phyloP scores from a whole-genome alignment of 2,888 invertebrate species.

The Iphiclides podalirius region DNA sequence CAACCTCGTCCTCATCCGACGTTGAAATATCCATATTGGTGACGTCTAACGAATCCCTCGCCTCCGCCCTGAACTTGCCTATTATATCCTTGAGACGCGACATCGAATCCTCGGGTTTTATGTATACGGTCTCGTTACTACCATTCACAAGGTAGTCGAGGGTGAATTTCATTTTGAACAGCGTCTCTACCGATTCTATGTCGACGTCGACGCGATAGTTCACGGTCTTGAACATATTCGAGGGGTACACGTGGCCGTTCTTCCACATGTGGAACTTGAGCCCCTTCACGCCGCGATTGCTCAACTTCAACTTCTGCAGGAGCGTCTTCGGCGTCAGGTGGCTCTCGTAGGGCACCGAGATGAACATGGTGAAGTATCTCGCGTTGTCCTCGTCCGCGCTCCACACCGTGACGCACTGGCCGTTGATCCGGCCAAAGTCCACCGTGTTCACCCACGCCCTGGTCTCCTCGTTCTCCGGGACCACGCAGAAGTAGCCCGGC shows the following conservation, averaged over 20 bases:
- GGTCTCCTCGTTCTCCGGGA: constrained; percentile 58
- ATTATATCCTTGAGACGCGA: constrained; percentile 42
- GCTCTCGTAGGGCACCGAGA: constrained; percentile 34
- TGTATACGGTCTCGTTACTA: constrained; percentile 29
- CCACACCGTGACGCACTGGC: constrained; percentile 41
- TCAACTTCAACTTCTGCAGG: constrained; percentile 46
- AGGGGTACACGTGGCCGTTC: constrained; percentile 25
- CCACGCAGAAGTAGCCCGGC: constrained; percentile 54
- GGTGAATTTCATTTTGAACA: constrained; percentile 43
- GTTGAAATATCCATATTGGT: constrained; percentile 66
- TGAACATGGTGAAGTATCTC: constrained; percentile 47
- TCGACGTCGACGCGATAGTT: constrained; percentile 50
- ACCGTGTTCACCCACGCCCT: constrained; percentile 51
- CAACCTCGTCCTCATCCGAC: constrained; percentile 43
- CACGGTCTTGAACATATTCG: constrained; percentile 1
- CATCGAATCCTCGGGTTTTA: constrained; percentile 41
- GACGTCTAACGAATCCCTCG: constrained; percentile 55
- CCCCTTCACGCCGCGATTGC: constrained; percentile 57
- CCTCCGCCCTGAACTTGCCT: constrained; percentile 46
- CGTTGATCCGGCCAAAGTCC: constrained; percentile 50
- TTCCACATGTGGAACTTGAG: constrained; percentile 60
- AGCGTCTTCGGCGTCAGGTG: constrained; percentile 30
- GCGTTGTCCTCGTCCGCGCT: constrained; percentile 45
- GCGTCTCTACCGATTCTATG: constrained; percentile 55
- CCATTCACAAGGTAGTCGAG: constrained; percentile 48